phyloP scores from a whole-genome alignment of 2,888 invertebrate genomes.

The Agonopterix heracliana region DNA sequence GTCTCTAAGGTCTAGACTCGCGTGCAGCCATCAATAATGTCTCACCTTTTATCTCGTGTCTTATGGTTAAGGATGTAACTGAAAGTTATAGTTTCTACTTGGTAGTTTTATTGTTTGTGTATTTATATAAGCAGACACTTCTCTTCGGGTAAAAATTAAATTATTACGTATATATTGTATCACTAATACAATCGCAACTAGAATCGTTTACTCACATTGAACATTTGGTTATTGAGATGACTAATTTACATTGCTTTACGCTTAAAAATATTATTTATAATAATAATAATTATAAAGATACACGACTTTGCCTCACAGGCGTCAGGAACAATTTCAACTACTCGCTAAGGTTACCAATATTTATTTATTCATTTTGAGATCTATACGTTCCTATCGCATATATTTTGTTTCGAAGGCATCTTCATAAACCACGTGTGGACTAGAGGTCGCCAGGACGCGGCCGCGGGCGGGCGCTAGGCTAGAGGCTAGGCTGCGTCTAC shows the following conservation, averaged over 20 bases:
- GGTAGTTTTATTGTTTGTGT: conserved; percentile 70
- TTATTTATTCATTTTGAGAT: conserved; percentile 51
- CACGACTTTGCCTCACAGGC: conserved; percentile 72
- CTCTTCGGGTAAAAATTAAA: conserved; percentile 72
- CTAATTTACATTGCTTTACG: conserved; percentile 56
- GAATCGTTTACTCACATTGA: conserved; percentile 73
- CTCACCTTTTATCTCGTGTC: not conserved
- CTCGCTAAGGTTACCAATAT: conserved; percentile 53
- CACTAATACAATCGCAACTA: conserved; percentile 75
- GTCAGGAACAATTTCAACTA: conserved; percentile 75
- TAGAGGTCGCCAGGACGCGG: not conserved
- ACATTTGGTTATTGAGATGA: conserved; percentile 73
- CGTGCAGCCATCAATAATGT: conserved; percentile 1
- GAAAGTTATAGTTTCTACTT: conserved; percentile 48
- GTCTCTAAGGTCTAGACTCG: too few species aligned
- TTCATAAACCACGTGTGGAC: not conserved
- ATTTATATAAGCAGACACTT: conserved; percentile 73
- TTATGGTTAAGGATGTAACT: conserved; percentile 16
- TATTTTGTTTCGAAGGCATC: conserved; percentile 36
- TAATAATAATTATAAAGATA: conserved; percentile 61
- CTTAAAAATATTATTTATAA: conserved; percentile 55
- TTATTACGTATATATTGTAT: conserved; percentile 75
- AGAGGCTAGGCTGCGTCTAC: not conserved
- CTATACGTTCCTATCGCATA: conserved; percentile 70
- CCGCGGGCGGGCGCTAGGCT: not conserved